These are phyloP conservation scores for Periophthalmus modestus DNA, from an alignment of 2,113 vertebrate species.

Conservation along the genomic window DNA sequence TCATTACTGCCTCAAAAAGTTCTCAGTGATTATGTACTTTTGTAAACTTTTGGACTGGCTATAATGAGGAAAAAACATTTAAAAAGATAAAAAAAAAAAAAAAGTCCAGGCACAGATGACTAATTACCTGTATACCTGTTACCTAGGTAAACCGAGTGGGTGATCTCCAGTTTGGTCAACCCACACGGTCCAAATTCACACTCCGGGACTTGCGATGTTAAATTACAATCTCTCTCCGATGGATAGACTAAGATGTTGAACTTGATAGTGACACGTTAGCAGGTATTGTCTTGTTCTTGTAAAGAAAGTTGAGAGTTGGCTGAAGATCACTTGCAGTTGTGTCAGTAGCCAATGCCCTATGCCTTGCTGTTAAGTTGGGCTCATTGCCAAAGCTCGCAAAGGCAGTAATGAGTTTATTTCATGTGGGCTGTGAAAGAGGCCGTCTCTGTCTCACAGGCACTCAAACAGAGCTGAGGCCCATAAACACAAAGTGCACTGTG, in stretches of 20 bases:
- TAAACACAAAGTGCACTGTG: conserved; percentile 75
- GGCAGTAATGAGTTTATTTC: conserved; percentile 77
- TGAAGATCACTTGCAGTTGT: conserved; percentile 54
- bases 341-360: conserved; percentile 31
- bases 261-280: conserved; percentile 35
- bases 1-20: not conserved
- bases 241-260: conserved; percentile 30
- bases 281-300: conserved; percentile 20
- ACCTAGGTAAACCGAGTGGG: not conserved
- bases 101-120: not conserved
- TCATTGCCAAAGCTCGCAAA: conserved; percentile 54
- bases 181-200: conserved; percentile 2
- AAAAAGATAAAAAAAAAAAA: not conserved
- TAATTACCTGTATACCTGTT: not conserved
- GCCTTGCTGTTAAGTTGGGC: conserved; percentile 50
- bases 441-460: conserved; percentile 66
- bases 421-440: conserved; percentile 72
- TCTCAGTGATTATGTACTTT: not conserved
- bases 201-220: not conserved
- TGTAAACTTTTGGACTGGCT: not conserved
- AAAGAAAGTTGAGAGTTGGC: conserved; percentile 44
- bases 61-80: not conserved
- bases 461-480: conserved; percentile 70
- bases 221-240: conserved; percentile 7
- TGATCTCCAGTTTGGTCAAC: conserved; percentile 8